Evolutionary conservation across 2,113 vertebrate species (phyloP).

Genomic region (Cepphus grylle): DNA sequence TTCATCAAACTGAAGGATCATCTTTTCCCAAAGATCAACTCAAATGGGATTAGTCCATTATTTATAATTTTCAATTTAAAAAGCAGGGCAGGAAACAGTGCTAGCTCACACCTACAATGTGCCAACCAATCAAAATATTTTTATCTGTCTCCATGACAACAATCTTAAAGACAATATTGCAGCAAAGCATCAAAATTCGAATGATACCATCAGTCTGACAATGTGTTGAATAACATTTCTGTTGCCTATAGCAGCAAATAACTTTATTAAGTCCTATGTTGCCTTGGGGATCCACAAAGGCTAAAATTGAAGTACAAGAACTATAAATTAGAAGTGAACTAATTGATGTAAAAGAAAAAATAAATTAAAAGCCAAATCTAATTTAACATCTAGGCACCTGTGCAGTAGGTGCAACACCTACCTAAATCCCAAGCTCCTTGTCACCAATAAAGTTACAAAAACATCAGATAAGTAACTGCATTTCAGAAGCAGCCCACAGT

Average conservation of each 20-base stretch:
- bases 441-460: background rate
- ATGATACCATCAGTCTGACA: constrained; percentile 8
- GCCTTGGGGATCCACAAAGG: background rate
- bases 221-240: background rate
- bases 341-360: background rate
- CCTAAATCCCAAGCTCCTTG: background rate
- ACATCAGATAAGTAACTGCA: background rate
- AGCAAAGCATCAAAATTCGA: constrained; percentile 38
- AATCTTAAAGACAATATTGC: background rate
- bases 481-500: background rate
- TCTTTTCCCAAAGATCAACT: background rate
- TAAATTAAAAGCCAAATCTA: background rate
- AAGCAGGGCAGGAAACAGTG: background rate
- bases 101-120: background rate
- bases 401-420: background rate
- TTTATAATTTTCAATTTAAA: background rate
- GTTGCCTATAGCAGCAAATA: constrained; percentile 32
- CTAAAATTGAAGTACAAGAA: background rate
- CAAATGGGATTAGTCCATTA: background rate
- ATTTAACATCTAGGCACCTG: background rate
- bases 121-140: constrained; percentile 52
- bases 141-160: background rate
- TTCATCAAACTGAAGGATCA: background rate
- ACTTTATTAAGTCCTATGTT: background rate
- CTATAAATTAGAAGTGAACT: background rate